Percentiles rank a stretch among this genome's conserved stretches.
phyloP scores from a whole-genome alignment of 1,140 invertebrate species.

The Rhyacophila brunnea region DNA sequence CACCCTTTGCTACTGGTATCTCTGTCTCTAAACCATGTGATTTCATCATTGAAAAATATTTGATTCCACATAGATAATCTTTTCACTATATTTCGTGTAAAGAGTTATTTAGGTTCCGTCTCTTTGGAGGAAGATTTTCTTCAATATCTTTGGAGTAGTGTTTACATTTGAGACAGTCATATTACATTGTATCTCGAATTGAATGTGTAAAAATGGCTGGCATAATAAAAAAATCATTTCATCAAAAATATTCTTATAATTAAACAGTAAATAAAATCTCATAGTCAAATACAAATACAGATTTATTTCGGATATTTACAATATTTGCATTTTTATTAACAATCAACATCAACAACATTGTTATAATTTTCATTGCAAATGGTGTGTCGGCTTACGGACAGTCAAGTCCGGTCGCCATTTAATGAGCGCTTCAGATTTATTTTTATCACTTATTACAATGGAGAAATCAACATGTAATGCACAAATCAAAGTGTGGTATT shows the following conservation, averaged over 20 bases:
- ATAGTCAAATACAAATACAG: conserved; percentile 57
- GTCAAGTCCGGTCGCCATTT: conserved; percentile 26
- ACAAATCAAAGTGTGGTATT: conserved; percentile 13
- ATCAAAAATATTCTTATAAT: not conserved
- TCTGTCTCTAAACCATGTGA: too few relatives aligned
- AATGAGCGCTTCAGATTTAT: conserved; percentile 20
- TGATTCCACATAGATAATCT: too few relatives aligned
- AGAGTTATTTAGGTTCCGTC: too few relatives aligned
- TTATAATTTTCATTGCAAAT: conserved; percentile 47
- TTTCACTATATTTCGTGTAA: too few relatives aligned
- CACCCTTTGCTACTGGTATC: too few relatives aligned
- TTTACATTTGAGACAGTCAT: too few relatives aligned
- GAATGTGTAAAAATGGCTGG: too few relatives aligned
- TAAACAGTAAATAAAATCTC: conserved; percentile 36
- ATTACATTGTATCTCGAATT: too few relatives aligned
- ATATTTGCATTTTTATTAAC: conserved; percentile 60
- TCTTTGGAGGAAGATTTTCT: too few relatives aligned
- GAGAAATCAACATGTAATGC: conserved; percentile 17
- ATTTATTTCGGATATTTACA: conserved; percentile 60
- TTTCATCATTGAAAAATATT: too few relatives aligned
- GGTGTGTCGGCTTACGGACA: conserved; percentile 25
- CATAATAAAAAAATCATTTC: not conserved
- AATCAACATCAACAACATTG: conserved; percentile 60
- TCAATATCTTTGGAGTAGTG: too few relatives aligned
- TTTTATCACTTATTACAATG: conserved; percentile 16